Conservation (phyloP, 2,113 vertebrate species). For the Nycticebus coucang region DNA sequence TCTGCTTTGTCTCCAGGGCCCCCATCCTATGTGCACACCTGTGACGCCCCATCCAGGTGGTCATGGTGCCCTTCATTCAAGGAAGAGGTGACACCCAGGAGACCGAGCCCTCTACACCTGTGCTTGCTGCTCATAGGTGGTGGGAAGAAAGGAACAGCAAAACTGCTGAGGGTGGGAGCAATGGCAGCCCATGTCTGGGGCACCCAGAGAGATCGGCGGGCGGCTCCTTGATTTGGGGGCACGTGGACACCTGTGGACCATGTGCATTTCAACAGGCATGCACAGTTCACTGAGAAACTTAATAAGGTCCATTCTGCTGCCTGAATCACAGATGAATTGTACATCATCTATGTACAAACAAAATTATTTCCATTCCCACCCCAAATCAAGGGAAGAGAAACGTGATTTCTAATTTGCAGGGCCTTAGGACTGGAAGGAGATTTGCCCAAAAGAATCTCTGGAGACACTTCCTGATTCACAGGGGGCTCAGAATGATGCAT, state of each 20-base stretch:
- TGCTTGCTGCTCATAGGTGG: too few species aligned
- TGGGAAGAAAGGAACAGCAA: too few species aligned
- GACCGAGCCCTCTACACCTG: accelerated
- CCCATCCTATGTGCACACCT: accelerated
- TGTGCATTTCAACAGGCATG: accelerated
- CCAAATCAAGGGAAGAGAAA: slow-evolving; percentile 62
- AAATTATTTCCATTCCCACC: too few species aligned
- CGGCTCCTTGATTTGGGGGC: neutral
- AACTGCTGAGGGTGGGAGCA: too few species aligned
- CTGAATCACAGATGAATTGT: slow-evolving; percentile 71
- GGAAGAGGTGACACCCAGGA: neutral
- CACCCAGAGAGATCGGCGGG: accelerated
- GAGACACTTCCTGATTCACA: slow-evolving; percentile 66
- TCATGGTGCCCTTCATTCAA: neutral
- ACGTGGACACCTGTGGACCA: too few species aligned
- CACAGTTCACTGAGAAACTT: too few species aligned
- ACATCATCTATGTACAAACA: neutral
- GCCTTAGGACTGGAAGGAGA: slow-evolving; percentile 64
- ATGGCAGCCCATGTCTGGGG: accelerated
- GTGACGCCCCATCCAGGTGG: accelerated
- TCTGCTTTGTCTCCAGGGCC: neutral
- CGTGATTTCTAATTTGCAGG: slow-evolving; percentile 55
- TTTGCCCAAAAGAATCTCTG: slow-evolving; percentile 73
- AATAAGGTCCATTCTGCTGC: slow-evolving; percentile 28
- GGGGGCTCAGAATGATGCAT: slow-evolving; percentile 65